Evolutionary conservation across 2,113 vertebrate species (phyloP).

Genomic region (Oreochromis tanganicae): DNA sequence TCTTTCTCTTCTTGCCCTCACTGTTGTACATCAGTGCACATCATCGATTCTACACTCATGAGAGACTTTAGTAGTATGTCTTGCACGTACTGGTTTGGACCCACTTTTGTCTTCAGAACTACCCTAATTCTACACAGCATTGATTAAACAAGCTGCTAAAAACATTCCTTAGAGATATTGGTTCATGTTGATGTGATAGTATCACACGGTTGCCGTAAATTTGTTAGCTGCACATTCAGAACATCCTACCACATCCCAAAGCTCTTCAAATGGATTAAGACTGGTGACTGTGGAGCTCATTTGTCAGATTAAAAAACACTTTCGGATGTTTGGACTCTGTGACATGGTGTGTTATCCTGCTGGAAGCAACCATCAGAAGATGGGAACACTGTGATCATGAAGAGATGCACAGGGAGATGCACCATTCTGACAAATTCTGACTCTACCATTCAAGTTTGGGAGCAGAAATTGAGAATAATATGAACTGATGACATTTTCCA

Average conservation of each 20-base stretch:
- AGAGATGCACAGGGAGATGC: no score
- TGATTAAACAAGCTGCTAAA: background rate
- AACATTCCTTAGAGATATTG: background rate
- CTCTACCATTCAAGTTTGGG: no score
- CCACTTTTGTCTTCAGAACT: background rate
- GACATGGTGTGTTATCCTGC: no score
- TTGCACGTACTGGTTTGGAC: background rate
- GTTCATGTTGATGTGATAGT: background rate
- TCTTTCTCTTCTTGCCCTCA: background rate
- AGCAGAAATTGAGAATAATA: no score
- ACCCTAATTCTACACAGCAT: background rate
- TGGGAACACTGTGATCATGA: no score
- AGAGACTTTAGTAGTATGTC: background rate
- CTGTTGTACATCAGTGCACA: background rate
- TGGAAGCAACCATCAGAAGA: no score
- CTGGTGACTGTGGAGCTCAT: background rate
- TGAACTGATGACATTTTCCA: no score
- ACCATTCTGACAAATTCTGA: no score
- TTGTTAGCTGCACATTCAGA: background rate
- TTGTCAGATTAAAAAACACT: background rate
- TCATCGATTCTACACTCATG: background rate
- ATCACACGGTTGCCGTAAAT: rapidly evolving
- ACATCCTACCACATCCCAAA: background rate
- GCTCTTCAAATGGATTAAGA: background rate
- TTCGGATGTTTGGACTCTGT: no score